Evolutionary conservation across 2,797 vertebrate species (phyloP), one percentile per base, ranked within the genome.

Genomic region (Spondyliosoma cantharus): DNA sequence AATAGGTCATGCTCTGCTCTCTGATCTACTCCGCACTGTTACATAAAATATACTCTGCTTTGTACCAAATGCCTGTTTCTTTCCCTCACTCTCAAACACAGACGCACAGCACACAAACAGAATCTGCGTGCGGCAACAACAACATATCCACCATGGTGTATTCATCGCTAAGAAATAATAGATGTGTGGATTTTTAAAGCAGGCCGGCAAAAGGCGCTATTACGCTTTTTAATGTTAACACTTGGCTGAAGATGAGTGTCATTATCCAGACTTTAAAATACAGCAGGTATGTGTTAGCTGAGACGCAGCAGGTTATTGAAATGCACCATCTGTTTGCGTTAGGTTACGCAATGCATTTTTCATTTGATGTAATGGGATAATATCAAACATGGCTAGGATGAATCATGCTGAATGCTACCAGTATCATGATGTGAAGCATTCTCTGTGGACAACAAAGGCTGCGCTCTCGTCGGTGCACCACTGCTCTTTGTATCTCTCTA

Each of bases 1-100:
- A 93, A 92, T 93, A 92, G 92, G 92, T 92, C 93, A 94, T 68
- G 89, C 90, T 90, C 91, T 87, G 88, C 87, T 93, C 90, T 93
- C 90, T 93, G 93, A 92, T 92, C 88, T 89, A 78, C 85, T 90
- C 89, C 53, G 49, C 85, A 83, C 84, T 81, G 90, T 91, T 92
- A 91, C 88, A 90, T 93, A 93, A 93, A 90, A 90, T 75, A 90
- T 81, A 86, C 83, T 87, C 81, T 19, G 87, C 84, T 89, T 90
- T 89, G 84, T 85, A 89, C 77, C 72, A 79, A 91, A 85, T 87
- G 71, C 69, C 70, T 27, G 71, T 82, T 81, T 87, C 77, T 82
- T 59, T 74, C 17, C 49, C 72, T 85, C 81, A 52, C 65, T 75
- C 57, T 77, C 25, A n/a, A 62, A 73, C 58, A 83, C 58, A 83